Conservation (phyloP, 2,888 invertebrate genomes). For the Hydraecia micacea region DNA sequence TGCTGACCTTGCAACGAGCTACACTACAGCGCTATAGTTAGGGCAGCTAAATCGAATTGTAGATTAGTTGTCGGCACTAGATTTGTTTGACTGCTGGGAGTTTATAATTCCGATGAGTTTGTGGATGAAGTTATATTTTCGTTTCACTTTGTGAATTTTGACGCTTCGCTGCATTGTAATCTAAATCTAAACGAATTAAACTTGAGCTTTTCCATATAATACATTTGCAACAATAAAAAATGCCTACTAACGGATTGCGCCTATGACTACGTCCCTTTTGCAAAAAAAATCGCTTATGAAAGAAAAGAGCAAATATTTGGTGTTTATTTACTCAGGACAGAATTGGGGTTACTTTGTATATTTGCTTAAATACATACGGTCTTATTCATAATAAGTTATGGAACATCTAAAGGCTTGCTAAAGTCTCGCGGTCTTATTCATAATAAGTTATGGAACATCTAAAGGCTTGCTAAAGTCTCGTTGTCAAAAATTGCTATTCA, state of each 20-base stretch:
- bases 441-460: too few species aligned
- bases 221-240: background rate
- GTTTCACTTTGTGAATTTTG: background rate
- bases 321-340: slow-evolving; percentile 24
- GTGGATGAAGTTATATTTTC: background rate
- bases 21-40: slow-evolving; percentile 29
- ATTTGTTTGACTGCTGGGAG: slow-evolving; percentile 25
- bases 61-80: slow-evolving; percentile 55
- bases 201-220: background rate
- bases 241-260: background rate
- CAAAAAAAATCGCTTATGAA: slow-evolving; percentile 19
- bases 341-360: background rate
- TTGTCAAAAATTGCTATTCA: too few species aligned
- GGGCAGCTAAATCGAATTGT: slow-evolving; percentile 49
- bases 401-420: too few species aligned
- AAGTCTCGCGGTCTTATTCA: too few species aligned
- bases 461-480: too few species aligned
- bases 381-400: too few species aligned
- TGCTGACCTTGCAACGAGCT: slow-evolving; percentile 52
- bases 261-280: background rate
- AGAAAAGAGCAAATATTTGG: slow-evolving; percentile 7
- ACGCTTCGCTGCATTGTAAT: background rate
- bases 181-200: background rate
- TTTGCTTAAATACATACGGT: slow-evolving; percentile 23
- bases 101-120: slow-evolving; percentile 35